Evolutionary conservation across 2,797 vertebrate genomes (phyloP).

Genomic region (Tinamus major): DNA sequence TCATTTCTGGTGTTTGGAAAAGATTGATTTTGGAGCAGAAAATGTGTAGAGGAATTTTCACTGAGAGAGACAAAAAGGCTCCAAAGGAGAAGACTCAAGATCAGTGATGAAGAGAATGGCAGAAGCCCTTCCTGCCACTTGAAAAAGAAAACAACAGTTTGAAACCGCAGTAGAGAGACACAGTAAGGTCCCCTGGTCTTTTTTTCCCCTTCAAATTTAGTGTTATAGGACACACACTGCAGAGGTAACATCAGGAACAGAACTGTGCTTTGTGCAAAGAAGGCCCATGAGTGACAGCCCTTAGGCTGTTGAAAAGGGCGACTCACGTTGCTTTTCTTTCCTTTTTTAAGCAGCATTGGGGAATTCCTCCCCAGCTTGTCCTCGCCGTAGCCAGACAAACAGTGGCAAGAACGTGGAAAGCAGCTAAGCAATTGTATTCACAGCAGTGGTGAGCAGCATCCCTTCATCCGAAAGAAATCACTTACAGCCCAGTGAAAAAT

Average conservation of each 20-base stretch:
- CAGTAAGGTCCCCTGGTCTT: neutral
- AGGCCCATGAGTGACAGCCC: fast-evolving
- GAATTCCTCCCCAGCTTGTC: constrained; percentile 55
- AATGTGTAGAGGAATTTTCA: neutral
- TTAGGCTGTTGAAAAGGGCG: neutral
- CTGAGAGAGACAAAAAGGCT: neutral
- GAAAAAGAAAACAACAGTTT: neutral
- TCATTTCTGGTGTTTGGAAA: neutral
- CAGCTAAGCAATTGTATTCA: constrained; percentile 65
- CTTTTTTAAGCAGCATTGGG: constrained; percentile 17
- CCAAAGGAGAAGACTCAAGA: neutral
- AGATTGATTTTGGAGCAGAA: neutral
- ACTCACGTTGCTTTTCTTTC: neutral
- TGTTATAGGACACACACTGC: neutral
- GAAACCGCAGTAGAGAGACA: neutral
- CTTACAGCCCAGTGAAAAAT: constrained; percentile 72
- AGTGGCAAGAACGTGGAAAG: constrained; percentile 47
- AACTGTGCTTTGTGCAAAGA: neutral
- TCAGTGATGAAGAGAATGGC: neutral
- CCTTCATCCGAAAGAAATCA: constrained; percentile 72
- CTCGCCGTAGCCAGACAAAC: constrained; percentile 35
- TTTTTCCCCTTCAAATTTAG: neutral
- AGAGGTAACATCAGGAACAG: neutral
- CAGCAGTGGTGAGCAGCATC: constrained; percentile 67
- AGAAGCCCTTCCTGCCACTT: neutral